Evolutionary conservation across 1,140 invertebrate genomes (phyloP), one percentile per base, ranked within the genome.

Genomic region (Idris sp.): DNA sequence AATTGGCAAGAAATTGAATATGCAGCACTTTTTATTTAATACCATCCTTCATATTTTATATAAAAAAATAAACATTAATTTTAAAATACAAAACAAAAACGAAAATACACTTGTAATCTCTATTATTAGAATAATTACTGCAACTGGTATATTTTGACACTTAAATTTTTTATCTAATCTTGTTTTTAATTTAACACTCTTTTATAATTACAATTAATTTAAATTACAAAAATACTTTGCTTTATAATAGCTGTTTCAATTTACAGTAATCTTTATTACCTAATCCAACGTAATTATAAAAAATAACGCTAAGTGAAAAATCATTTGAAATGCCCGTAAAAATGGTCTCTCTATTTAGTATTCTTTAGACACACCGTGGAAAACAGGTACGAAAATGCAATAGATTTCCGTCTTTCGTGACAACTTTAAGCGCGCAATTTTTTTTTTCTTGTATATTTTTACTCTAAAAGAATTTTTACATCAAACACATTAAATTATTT

Each of bases 1-100:
- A 69, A 75, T 69, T 68, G 59, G 53, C 62, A 65, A 71, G 59
- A 69, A 59, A 59, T 31, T 65, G 74, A 71, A 76, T 76, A 76
- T 76, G 74, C 61, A 76, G 65, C 5, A 15, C 13, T 65, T 76
- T 76, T 76, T 67, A 76, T 71, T 71, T 62, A 44, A 72, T 72
- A 48, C 71, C 40, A 31, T 8, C 11, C 25, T 44, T 68, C 36
- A 68, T 74, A 74, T 74, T 67, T 74, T 61, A n/a, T n/a, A n/a
- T n/a, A 33, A 51, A 40, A 43, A 62, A 51, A 22, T 35, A 14
- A 31, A 65, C 19, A 65, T 31, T 40, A 61, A 61, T 65, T 31
- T 61, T 65, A 18, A 51, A 49, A 31, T 44, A n/a, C n/a, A 59
- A n/a, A 10, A 7, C 14, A 14, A n/a, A 53, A 62, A 56, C 53